A percentile compares a stretch with the other conserved stretches of the same genome.
phyloP scores from a whole-genome alignment of 2,113 vertebrate genomes.

The Barbus barbus region DNA sequence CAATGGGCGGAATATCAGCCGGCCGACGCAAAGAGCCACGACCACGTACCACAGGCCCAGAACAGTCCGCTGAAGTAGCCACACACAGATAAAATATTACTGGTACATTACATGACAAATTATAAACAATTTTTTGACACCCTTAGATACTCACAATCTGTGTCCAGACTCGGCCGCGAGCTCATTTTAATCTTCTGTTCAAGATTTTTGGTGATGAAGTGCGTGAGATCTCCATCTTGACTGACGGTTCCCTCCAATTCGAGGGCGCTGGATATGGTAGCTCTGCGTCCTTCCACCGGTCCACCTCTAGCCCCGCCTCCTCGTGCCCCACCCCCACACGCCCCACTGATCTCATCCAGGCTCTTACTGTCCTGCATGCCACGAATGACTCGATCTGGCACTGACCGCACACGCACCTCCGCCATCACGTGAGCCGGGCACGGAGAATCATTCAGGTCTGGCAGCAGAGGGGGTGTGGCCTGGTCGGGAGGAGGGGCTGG shows the following conservation, averaged over 20 bases:
- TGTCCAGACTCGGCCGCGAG: slow-evolving; percentile 78
- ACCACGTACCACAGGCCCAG: slow-evolving; percentile 71
- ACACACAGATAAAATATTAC: background rate
- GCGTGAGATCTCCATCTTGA: slow-evolving; percentile 80
- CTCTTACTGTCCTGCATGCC: slow-evolving; percentile 87
- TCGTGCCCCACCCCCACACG: slow-evolving; percentile 68
- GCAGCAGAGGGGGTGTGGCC: slow-evolving; percentile 54
- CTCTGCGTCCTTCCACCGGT: slow-evolving; percentile 78
- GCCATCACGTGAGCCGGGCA: slow-evolving; percentile 80
- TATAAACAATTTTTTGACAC: slow-evolving; percentile 1
- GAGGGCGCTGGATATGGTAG: slow-evolving; percentile 81
- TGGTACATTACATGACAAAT: background rate
- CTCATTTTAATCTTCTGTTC: slow-evolving; percentile 93
- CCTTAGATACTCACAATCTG: slow-evolving; percentile 71
- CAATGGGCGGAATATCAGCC: slow-evolving; percentile 83
- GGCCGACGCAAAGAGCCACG: slow-evolving; percentile 69
- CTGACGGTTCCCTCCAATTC: slow-evolving; percentile 84
- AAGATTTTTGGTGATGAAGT: slow-evolving; percentile 88
- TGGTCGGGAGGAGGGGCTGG: slow-evolving; percentile 60
- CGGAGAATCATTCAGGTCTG: slow-evolving; percentile 65
- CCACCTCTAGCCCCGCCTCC: slow-evolving; percentile 68
- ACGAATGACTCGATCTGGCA: slow-evolving; percentile 64
- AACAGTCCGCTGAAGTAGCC: slow-evolving; percentile 71
- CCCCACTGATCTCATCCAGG: slow-evolving; percentile 86
- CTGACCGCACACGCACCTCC: slow-evolving; percentile 77